Evolutionary conservation across 1,140 invertebrate genomes (phyloP).

Genomic region (Melipona quadrifasciata): DNA sequence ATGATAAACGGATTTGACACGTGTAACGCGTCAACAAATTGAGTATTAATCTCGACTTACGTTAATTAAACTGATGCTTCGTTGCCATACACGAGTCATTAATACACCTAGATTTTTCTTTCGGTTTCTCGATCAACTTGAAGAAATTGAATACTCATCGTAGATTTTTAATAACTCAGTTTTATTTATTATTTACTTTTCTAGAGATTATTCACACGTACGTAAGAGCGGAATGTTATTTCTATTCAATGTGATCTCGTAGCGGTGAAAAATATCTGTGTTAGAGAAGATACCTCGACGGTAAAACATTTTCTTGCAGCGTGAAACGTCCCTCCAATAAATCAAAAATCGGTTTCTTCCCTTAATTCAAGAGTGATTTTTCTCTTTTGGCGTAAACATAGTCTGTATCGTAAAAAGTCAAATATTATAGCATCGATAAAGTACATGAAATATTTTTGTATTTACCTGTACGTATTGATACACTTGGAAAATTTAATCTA

Average conservation of each 20-base stretch:
- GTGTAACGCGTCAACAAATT: background rate
- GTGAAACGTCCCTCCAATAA: background rate
- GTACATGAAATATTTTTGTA: background rate
- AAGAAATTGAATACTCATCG: background rate
- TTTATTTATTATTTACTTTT: background rate
- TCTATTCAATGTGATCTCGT: background rate
- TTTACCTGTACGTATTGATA: background rate
- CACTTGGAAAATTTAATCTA: too few species aligned
- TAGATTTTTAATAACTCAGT: background rate
- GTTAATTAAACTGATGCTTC: background rate
- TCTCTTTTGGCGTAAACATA: background rate
- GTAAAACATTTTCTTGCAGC: background rate
- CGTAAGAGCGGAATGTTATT: background rate
- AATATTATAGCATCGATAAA: background rate
- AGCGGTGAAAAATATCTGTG: background rate
- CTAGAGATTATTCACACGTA: too few species aligned
- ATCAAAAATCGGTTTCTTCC: background rate
- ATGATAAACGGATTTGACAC: background rate
- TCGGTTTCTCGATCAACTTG: background rate
- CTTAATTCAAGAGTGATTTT: background rate
- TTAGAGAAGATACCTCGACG: too few species aligned
- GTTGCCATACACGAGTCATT: background rate
- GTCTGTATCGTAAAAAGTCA: background rate
- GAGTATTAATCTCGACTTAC: slow-evolving; percentile 7
- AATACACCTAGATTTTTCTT: background rate